Percentiles rank a stretch among this genome's conserved stretches.
Conservation (phyloP, 2,888 invertebrate genomes). For the Pollenia angustigena region DNA sequence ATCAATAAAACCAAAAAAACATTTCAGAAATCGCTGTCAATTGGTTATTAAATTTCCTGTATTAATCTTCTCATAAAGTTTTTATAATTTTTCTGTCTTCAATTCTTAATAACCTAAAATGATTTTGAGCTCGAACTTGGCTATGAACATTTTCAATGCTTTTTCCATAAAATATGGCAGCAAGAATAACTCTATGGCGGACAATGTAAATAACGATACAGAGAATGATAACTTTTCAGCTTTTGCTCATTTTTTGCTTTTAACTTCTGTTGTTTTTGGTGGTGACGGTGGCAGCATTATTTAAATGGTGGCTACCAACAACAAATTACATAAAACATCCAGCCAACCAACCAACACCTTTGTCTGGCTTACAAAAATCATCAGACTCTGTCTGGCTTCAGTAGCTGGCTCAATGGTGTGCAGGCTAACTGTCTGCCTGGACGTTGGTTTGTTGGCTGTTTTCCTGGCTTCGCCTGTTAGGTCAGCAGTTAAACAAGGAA, state of each 20-base stretch:
- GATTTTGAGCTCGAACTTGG: background rate
- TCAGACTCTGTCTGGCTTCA: slow-evolving; percentile 38
- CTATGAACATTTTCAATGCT: slow-evolving; percentile 12
- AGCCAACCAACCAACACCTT: slow-evolving; percentile 58
- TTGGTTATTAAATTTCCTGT: too few species aligned
- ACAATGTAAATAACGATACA: slow-evolving; percentile 63
- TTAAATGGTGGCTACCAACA: slow-evolving; percentile 73
- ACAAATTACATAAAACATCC: slow-evolving; percentile 73
- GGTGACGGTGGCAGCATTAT: slow-evolving; percentile 57
- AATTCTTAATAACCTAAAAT: background rate
- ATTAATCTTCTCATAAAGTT: background rate
- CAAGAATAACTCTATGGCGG: slow-evolving; percentile 29
- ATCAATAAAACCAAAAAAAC: too few species aligned
- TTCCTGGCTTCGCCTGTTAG: slow-evolving; percentile 65
- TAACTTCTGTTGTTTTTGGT: slow-evolving; percentile 22
- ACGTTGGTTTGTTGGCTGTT: slow-evolving; percentile 31
- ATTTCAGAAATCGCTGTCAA: too few species aligned
- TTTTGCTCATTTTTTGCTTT: slow-evolving; percentile 29
- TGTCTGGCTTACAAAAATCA: slow-evolving; percentile 64
- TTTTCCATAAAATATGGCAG: slow-evolving; percentile 33
- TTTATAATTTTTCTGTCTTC: background rate
- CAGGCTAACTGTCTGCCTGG: slow-evolving; percentile 1
- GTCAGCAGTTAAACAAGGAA: slow-evolving; percentile 75
- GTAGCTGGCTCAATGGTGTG: slow-evolving; percentile 41
- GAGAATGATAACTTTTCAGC: slow-evolving; percentile 43